phyloP scores from a whole-genome alignment of 2,113 vertebrate species.

The Cyprinodon tularosa region DNA sequence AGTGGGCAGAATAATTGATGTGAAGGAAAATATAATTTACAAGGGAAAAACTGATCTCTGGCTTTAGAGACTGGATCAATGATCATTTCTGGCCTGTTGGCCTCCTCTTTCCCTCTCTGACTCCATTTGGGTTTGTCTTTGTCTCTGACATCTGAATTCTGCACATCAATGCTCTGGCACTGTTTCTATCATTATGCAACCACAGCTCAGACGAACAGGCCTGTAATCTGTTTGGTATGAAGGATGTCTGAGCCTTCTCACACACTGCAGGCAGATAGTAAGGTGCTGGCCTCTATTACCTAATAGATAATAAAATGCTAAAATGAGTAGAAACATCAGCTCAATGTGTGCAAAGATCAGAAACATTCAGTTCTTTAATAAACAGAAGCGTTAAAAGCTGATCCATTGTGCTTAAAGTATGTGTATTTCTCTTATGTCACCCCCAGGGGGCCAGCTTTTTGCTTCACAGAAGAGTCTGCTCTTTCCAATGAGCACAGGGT shows the following conservation, averaged over 20 bases:
- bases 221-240: constrained; percentile 2
- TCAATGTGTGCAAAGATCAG: neutral
- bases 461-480: neutral
- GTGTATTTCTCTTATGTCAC: neutral
- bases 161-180: neutral
- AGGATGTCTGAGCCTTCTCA: neutral
- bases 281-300: neutral
- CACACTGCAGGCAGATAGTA: neutral
- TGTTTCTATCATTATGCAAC: neutral
- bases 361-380: neutral
- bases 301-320: neutral
- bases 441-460: constrained; percentile 27
- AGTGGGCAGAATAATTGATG: neutral
- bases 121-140: neutral
- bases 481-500: constrained; percentile 7
- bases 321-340: neutral
- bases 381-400: neutral
- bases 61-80: neutral
- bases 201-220: neutral
- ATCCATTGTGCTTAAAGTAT: neutral
- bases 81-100: neutral
- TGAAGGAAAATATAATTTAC: neutral
- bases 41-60: neutral
- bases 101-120: neutral
- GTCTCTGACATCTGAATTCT: neutral